phyloP scores from a whole-genome alignment of 53 echinoderm and acorn worm species.

The Echinarachnius parma region DNA sequence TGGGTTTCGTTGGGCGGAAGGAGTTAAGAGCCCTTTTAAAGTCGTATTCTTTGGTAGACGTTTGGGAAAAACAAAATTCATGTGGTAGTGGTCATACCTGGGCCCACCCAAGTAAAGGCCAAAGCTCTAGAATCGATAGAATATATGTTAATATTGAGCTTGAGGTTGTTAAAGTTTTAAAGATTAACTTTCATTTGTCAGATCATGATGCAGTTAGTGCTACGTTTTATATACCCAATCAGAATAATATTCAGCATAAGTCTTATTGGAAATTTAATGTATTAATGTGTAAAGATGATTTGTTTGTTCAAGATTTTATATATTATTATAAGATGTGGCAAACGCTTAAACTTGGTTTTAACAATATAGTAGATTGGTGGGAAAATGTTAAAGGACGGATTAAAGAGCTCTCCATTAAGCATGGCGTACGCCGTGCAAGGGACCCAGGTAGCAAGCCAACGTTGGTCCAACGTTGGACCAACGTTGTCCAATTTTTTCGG shows the following conservation, averaged over 20 bases:
- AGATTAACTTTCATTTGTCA: conserved; percentile 24
- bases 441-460: too few relatives aligned
- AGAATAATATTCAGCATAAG: background rate
- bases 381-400: conserved; percentile 37
- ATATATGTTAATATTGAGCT: conserved; percentile 38
- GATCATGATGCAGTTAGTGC: conserved; percentile 43
- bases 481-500: too few relatives aligned
- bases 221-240: background rate
- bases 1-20: conserved; percentile 18
- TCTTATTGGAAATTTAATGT: conserved; percentile 61
- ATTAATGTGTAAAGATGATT: conserved; percentile 18
- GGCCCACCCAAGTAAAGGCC: conserved; percentile 25
- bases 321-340: conserved; percentile 33
- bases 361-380: conserved; percentile 44
- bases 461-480: too few relatives aligned
- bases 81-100: conserved; percentile 23
- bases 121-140: conserved; percentile 44
- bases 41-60: conserved; percentile 5
- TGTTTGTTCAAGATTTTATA: conserved; percentile 32
- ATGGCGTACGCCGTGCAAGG: conserved; percentile 11
- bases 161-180: background rate
- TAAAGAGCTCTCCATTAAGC: conserved; percentile 38
- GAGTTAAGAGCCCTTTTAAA: conserved; percentile 6
- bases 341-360: conserved; percentile 45
- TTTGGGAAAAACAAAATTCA: background rate